Conservation (phyloP, 2,113 vertebrate species). For the Macquaria australasica region DNA sequence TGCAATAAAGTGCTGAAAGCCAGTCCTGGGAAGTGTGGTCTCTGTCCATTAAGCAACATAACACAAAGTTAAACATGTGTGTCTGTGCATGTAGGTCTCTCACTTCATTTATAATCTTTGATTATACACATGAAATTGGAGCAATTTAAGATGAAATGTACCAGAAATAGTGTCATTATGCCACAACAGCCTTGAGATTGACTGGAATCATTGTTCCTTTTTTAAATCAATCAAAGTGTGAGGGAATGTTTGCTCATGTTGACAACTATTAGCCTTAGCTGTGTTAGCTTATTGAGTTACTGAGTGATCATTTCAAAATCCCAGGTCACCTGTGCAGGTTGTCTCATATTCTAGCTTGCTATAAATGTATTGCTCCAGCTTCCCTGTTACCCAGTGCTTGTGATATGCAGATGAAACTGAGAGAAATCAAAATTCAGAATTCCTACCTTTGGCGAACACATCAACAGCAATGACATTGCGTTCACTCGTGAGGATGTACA, state of each 20-base stretch:
- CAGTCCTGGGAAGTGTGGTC: not conserved
- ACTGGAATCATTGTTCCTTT: not conserved
- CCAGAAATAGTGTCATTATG: not conserved
- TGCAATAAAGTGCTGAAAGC: not conserved
- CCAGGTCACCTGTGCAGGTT: slow-evolving; percentile 2
- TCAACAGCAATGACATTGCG: not conserved
- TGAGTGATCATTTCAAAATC: not conserved
- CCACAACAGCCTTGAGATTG: not conserved
- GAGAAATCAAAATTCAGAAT: not conserved
- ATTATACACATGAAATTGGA: not conserved
- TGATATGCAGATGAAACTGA: not conserved
- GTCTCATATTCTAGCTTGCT: not conserved
- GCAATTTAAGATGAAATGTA: not conserved
- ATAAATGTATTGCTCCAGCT: not conserved
- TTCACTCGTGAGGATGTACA: not conserved
- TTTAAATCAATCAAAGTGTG: not conserved
- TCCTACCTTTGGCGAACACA: too few relatives aligned
- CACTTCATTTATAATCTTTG: not conserved
- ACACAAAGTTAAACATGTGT: not conserved
- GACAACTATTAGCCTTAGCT: not conserved
- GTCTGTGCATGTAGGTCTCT: not conserved
- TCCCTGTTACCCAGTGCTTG: not conserved
- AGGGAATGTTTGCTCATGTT: not conserved
- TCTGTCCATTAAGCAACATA: not conserved
- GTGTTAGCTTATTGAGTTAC: not conserved